Evolutionary conservation across 1,140 invertebrate genomes (phyloP).

Genomic region (Pogonomyrmex barbatus): DNA sequence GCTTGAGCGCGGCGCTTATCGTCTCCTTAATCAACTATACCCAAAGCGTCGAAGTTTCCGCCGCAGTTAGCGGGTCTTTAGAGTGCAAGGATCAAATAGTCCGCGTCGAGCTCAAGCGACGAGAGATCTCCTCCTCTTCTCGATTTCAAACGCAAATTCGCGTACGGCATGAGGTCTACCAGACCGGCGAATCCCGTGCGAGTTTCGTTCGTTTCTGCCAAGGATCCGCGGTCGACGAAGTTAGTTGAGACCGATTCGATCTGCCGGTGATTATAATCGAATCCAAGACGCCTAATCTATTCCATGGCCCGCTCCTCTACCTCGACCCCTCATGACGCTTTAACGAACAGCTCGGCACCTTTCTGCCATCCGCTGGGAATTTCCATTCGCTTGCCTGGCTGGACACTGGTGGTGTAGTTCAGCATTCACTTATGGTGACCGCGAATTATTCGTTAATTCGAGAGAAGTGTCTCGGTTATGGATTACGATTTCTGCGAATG

Average conservation of each 20-base stretch:
- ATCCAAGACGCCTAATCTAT: constrained; percentile 66
- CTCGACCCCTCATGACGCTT: constrained; percentile 29
- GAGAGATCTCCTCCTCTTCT: constrained; percentile 37
- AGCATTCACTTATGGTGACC: constrained; percentile 36
- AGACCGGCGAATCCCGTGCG: constrained; percentile 68
- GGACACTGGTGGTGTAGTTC: constrained; percentile 47
- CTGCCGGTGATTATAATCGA: constrained; percentile 71
- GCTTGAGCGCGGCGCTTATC: constrained; percentile 47
- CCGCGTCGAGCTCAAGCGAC: constrained; percentile 38
- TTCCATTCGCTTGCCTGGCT: constrained; percentile 38
- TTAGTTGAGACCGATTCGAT: constrained; percentile 75
- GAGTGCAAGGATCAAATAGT: constrained; percentile 54
- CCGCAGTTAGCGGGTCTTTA: constrained; percentile 36
- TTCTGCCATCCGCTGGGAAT: constrained; percentile 50
- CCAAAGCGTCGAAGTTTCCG: constrained; percentile 62
- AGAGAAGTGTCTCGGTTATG: neutral
- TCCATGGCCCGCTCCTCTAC: constrained; percentile 39
- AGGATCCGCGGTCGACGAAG: constrained; percentile 77
- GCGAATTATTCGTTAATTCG: constrained; percentile 39
- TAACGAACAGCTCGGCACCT: constrained; percentile 40
- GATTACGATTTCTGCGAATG: constrained; percentile 12
- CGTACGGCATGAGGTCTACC: constrained; percentile 65
- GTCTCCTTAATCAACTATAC: constrained; percentile 60
- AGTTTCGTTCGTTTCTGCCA: constrained; percentile 61
- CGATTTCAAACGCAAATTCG: constrained; percentile 80